phyloP scores from a whole-genome alignment of 2,888 invertebrate genomes.

The Dolichopus griseipennis region DNA sequence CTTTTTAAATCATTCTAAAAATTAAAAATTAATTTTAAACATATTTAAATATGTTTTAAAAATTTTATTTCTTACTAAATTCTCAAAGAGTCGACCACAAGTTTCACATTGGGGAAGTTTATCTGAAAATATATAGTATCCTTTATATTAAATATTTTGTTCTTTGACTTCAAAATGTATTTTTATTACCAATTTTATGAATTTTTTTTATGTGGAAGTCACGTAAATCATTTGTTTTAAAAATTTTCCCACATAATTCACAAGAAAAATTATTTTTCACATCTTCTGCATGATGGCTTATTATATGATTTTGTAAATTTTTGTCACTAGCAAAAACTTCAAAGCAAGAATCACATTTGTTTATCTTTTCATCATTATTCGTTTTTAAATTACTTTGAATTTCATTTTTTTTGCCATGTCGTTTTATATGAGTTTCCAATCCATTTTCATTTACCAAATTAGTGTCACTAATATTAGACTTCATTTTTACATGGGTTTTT shows the following conservation, averaged over 20 bases:
- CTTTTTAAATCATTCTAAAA: background rate
- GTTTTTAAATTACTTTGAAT: conserved; percentile 50
- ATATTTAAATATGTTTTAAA: background rate
- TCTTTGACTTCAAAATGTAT: too few species aligned
- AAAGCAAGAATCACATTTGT: conserved; percentile 48
- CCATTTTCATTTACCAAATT: background rate
- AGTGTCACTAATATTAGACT: background rate
- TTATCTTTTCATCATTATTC: conserved; percentile 52
- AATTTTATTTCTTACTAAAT: background rate
- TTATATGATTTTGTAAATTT: conserved; percentile 49
- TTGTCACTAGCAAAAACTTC: conserved; percentile 52
- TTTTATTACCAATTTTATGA: background rate
- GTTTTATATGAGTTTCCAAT: background rate
- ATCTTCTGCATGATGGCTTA: conserved; percentile 52
- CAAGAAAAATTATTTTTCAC: conserved; percentile 31
- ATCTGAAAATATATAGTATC: background rate
- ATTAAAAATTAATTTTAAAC: background rate
- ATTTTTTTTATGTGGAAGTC: background rate
- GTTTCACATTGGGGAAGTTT: conserved; percentile 11
- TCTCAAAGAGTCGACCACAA: background rate
- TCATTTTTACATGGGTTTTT: background rate
- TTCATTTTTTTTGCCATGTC: conserved; percentile 44
- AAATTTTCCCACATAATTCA: conserved; percentile 47
- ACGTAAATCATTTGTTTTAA: conserved; percentile 28
- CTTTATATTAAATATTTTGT: too few species aligned